Evolutionary conservation across 2,113 vertebrate genomes (phyloP), one percentile per base, ranked within the genome.

Genomic region (Sylvilagus bachmani): DNA sequence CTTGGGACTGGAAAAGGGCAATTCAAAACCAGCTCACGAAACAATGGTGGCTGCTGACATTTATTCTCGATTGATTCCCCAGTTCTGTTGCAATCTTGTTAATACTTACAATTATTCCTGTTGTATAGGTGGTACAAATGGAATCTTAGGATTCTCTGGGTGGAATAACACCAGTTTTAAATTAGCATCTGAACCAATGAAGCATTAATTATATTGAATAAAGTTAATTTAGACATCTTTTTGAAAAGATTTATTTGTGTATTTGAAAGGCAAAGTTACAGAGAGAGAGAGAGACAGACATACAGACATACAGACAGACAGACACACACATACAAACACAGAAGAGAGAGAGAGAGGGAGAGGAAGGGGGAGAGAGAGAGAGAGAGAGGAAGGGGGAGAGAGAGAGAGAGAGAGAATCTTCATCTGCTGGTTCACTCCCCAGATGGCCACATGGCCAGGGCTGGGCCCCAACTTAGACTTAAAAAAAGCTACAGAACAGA

Each of bases 31-130:
- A 16, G 80, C 51, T 94, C 17, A 55, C 10, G 29, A 55, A 64
- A 10, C 38, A 77, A 14, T 86, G 51, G 22, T 19, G 69, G 75
- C 44, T 53, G 33, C 31, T 77, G 73, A 92, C 71, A 89, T 70
- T 51, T 38, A 62, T 80, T 81, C 17, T 53, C 51, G 33, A 4
- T 81, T 64, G n/a, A 69, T 31, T 71, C n/a, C 74, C 31, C 7
- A 86, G 1, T 70, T 86, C 66, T 49, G n/a, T 38, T 77, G 53
- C 81, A 82, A 4, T 70, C 86, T 71, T 49, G 13, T 64, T 86
- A 89, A 84, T 25, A 67, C 44, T 92, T 92, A 16, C 38, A 86
- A 62, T 64, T 66, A 66, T 77, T 89, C 21, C 53, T 89, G 70
- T 86, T 49, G 61, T 36, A 27, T 25, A 2, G 69, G 5, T 27